Percentiles rank a stretch among this genome's conserved stretches.
Evolutionary conservation across 2,888 invertebrate species (phyloP).

Genomic region (Thelaira solivaga): DNA sequence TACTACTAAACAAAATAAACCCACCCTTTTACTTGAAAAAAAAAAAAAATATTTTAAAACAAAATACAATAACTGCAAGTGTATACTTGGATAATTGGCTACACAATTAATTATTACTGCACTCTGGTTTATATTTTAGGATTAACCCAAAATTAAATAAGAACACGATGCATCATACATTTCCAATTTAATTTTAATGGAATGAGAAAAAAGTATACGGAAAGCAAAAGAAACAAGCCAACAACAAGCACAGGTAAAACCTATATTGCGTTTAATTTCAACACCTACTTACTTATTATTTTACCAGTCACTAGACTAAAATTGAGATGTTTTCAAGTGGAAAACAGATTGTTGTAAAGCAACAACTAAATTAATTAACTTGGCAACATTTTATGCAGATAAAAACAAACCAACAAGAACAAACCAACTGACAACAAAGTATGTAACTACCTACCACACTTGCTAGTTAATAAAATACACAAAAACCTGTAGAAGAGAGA

Average conservation of each 20-base stretch:
- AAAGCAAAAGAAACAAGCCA: not conserved
- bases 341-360: slow-evolving; percentile 50
- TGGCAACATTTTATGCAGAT: slow-evolving; percentile 17
- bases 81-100: too few species aligned
- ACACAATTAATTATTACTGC: too few species aligned
- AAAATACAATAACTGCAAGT: too few species aligned
- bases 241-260: too few species aligned
- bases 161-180: too few species aligned
- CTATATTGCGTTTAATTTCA: slow-evolving; percentile 35
- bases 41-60: too few species aligned
- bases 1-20: too few species aligned
- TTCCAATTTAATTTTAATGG: not conserved
- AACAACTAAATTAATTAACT: slow-evolving; percentile 55
- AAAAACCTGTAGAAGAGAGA: not conserved
- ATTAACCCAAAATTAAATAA: too few species aligned
- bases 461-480: not conserved
- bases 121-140: too few species aligned
- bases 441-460: too few species aligned
- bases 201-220: too few species aligned
- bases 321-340: slow-evolving; percentile 55
- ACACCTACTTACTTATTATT: slow-evolving; percentile 22
- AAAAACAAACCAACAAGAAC: slow-evolving; percentile 25
- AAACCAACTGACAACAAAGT: not conserved
- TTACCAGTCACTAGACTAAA: slow-evolving; percentile 25
- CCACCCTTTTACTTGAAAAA: too few species aligned